Conservation (phyloP, 2,888 invertebrate species). For the Drosophila subsilvestris region DNA sequence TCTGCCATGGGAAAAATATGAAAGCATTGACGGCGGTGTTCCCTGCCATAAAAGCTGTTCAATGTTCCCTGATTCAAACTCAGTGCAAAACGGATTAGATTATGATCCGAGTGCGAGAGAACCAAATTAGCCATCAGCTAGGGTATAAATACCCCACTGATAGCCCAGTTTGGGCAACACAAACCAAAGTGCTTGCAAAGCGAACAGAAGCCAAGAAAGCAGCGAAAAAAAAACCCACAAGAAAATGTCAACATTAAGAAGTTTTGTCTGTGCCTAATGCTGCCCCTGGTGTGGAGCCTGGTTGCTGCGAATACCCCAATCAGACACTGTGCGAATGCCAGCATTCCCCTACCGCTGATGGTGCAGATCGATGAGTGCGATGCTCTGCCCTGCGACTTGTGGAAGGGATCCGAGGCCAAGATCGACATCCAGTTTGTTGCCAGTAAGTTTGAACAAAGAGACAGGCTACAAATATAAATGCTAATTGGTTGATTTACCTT, state of each 20-base stretch:
- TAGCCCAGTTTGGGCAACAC: conserved; percentile 23
- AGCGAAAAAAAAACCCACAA: neutral
- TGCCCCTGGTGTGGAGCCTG: conserved; percentile 38
- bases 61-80: conserved; percentile 9
- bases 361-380: conserved; percentile 75
- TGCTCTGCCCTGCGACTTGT: conserved; percentile 71
- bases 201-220: conserved; percentile 6
- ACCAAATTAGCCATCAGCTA: conserved; percentile 19
- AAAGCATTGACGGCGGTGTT: neutral
- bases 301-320: conserved; percentile 50
- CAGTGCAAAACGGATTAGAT: conserved; percentile 57
- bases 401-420: conserved; percentile 57
- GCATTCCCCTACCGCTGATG: conserved; percentile 60
- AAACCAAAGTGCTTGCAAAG: conserved; percentile 20
- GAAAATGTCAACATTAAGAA: conserved; percentile 34
- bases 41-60: conserved; percentile 2
- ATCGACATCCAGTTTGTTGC: conserved; percentile 81
- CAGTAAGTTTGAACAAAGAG: conserved; percentile 54
- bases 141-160: conserved; percentile 52
- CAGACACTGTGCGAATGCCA: conserved; percentile 53
- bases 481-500: neutral
- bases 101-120: conserved; percentile 43
- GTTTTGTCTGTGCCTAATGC: conserved; percentile 36
- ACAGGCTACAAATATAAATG: neutral
- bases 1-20: neutral